phyloP scores from a whole-genome alignment of 2,888 invertebrate species.

The Steinernema scapterisci region DNA sequence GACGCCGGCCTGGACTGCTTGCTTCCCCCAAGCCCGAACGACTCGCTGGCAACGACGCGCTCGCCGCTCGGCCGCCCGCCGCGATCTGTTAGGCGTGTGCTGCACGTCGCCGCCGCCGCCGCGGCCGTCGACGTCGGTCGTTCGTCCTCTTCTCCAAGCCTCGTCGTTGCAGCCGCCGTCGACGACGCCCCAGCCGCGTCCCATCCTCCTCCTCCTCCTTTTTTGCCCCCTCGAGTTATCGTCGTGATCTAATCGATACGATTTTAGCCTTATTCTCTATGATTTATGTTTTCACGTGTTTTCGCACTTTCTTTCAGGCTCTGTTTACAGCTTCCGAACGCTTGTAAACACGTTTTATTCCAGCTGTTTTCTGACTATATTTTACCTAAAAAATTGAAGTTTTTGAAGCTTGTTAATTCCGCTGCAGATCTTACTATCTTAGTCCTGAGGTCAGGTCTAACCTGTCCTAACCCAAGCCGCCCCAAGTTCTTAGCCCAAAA shows the following conservation, averaged over 20 bases:
- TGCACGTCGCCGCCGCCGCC: constrained; percentile 16
- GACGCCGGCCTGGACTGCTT: neutral
- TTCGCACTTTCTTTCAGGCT: neutral
- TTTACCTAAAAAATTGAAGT: too few species aligned
- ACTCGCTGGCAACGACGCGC: constrained; percentile 14
- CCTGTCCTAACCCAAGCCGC: too few species aligned
- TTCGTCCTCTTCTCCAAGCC: constrained; percentile 26
- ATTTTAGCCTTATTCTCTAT: neutral
- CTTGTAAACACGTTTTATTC: neutral
- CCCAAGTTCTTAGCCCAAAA: too few species aligned
- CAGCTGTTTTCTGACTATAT: too few species aligned
- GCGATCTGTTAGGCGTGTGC: constrained; percentile 13
- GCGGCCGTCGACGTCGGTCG: neutral
- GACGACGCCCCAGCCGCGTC: constrained; percentile 15
- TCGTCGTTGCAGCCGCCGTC: constrained; percentile 23
- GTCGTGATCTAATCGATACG: constrained; percentile 30
- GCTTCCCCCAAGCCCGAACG: too few species aligned
- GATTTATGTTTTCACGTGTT: neutral
- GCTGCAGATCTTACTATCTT: too few species aligned
- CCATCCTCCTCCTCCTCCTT: constrained; percentile 29
- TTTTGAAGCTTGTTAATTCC: too few species aligned
- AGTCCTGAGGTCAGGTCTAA: too few species aligned
- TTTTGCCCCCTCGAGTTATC: neutral
- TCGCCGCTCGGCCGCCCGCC: neutral
- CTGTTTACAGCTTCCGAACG: neutral